These are phyloP conservation scores for Athene cunicularia DNA, from an alignment of 2,113 vertebrate species.

Conservation along the genomic window DNA sequence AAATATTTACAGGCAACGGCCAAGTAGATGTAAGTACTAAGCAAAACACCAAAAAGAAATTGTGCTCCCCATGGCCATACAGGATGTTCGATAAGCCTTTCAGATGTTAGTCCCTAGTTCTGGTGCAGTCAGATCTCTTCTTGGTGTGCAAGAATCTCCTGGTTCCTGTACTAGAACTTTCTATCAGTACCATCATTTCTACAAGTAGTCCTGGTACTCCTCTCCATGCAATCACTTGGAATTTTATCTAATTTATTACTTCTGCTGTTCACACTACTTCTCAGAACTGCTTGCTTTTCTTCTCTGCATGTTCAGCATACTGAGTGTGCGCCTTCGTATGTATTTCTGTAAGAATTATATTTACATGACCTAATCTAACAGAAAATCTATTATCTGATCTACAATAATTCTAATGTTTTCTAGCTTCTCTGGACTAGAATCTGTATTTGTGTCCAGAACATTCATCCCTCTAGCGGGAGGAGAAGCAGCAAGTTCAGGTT, in stretches of 20 bases:
- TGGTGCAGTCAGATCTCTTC: background rate
- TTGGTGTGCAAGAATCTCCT: background rate
- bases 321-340: background rate
- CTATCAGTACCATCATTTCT: background rate
- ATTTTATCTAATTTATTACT: background rate
- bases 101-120: background rate
- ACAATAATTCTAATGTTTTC: background rate
- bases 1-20: background rate
- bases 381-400: background rate
- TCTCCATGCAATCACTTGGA: accelerated
- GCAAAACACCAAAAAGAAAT: background rate
- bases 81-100: background rate
- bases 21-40: background rate
- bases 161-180: background rate
- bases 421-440: background rate
- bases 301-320: background rate
- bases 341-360: background rate
- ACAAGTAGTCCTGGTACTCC: background rate
- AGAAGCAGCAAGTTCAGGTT: background rate
- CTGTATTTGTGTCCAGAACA: background rate
- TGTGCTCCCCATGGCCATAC: background rate
- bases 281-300: background rate
- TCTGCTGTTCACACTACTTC: background rate
- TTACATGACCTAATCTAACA: background rate
- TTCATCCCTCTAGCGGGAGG: background rate